Base-by-base conservation (phyloP, 2,113 vertebrate species). In the Microtus pennsylvanicus region DNA sequence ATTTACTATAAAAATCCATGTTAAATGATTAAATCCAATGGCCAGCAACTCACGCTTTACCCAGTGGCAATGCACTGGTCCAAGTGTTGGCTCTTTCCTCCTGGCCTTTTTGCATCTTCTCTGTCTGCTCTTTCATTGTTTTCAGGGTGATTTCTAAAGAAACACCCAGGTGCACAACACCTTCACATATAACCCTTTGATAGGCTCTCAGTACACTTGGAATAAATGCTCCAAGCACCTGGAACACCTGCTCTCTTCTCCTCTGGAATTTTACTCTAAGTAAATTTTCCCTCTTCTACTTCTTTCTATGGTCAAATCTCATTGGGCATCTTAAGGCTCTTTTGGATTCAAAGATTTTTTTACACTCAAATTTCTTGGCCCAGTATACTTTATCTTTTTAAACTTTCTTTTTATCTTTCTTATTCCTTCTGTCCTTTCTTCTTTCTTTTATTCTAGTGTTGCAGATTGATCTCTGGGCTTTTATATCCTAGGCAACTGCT, bases 301-400 rank as follows among this genome's bases (percentile, higher is more conserved):
- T 89, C 14, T n/a, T 89, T 82, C 35, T 87, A 0, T 35, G 4
- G 47, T 78, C 35, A 75, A 30, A n/a, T 50, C 28, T 92, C 12
- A 61, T 26, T 87, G 28, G 26, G 16, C 10, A 93, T 76, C 33
- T 38, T 24, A 55, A 63, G 58, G 30, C 77, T 30, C 38, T 26
- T 69, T 75, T 89, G 52, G 47, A 75, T 91, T 91, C 10, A 96
- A 38, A 33, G 65, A 85, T 17, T 93, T 93, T 55, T 70, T 45
- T 35, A 50, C 2, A 35, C 35, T 28, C 21, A 74, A 69, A 77
- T 86, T 94, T 22, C 76, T 94, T 83, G 85, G 14, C 24, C 28
- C 80, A 30, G 22, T 61, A 4, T 45, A 5, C 22, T 69, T 70
- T 55, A 42, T 14, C 47, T 42, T 42, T 52, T n/a, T 8, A 87